Conservation (phyloP, 2,888 invertebrate genomes). For the Philonicus albiceps region DNA sequence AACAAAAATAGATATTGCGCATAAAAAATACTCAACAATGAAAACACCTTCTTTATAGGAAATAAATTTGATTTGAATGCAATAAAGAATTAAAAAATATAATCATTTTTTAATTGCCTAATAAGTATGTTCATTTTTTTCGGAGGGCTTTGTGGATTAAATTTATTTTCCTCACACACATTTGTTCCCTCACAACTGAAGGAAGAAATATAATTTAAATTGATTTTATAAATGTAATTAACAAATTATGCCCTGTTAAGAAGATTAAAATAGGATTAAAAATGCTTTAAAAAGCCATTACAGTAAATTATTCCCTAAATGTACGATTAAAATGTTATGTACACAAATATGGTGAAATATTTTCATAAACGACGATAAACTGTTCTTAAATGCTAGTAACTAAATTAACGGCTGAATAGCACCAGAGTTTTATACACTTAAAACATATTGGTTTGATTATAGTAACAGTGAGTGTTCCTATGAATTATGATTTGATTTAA, state of each 20-base stretch:
- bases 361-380: not conserved
- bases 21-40: no score
- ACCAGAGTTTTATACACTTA: conserved; percentile 42
- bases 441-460: conserved; percentile 36
- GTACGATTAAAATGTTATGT: not conserved
- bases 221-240: no score
- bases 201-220: no score
- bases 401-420: conserved; percentile 45
- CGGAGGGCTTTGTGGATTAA: no score
- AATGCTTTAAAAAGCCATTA: not conserved
- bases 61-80: not conserved
- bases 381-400: not conserved
- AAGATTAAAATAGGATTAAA: not conserved
- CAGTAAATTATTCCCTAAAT: not conserved
- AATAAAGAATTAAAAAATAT: no score
- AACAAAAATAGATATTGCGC: not conserved
- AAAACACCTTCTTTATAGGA: not conserved
- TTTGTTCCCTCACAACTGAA: no score
- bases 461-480: not conserved
- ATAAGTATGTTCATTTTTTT: no score
- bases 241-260: no score
- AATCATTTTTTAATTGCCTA: no score
- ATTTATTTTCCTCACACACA: no score
- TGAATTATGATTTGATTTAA: not conserved
- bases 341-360: not conserved